These are phyloP conservation scores for Dendrocincla fuliginosa DNA, from an alignment of 2,797 vertebrate genomes.

Conservation along the genomic window DNA sequence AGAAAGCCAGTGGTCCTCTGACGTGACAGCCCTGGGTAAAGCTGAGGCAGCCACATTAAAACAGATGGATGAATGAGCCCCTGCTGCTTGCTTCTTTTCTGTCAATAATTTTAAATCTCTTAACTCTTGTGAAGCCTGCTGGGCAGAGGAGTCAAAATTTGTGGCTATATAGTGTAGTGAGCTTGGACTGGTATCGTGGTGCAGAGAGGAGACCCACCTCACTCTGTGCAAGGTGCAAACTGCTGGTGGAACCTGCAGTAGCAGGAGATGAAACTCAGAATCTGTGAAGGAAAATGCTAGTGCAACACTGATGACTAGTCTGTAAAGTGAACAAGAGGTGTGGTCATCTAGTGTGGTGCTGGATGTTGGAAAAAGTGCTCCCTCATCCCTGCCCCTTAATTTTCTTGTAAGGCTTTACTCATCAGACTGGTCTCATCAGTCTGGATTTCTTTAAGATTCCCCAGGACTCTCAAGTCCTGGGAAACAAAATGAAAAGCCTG, in stretches of 20 bases:
- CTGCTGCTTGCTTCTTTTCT: neutral
- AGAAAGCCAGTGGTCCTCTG: accelerated
- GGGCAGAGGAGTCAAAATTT: neutral
- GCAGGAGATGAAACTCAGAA: neutral
- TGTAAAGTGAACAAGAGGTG: neutral
- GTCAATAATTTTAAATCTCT: accelerated
- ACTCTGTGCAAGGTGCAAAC: neutral
- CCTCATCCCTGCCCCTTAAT: accelerated
- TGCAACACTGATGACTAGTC: neutral
- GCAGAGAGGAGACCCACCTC: neutral
- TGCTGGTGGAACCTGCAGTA: neutral
- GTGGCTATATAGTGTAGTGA: neutral
- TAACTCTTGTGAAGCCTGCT: neutral
- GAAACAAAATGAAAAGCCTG: neutral
- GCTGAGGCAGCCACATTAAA: neutral
- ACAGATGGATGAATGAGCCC: neutral
- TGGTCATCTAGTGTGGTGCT: neutral
- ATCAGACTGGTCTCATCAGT: neutral
- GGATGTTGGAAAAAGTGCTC: neutral
- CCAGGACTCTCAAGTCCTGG: neutral
- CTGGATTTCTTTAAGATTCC: neutral
- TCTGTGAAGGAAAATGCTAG: accelerated
- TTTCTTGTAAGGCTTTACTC: neutral
- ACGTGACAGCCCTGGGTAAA: neutral
- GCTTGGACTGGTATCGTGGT: neutral